Conservation (phyloP, 2,797 vertebrate genomes). For the Microtus obscurus region DNA sequence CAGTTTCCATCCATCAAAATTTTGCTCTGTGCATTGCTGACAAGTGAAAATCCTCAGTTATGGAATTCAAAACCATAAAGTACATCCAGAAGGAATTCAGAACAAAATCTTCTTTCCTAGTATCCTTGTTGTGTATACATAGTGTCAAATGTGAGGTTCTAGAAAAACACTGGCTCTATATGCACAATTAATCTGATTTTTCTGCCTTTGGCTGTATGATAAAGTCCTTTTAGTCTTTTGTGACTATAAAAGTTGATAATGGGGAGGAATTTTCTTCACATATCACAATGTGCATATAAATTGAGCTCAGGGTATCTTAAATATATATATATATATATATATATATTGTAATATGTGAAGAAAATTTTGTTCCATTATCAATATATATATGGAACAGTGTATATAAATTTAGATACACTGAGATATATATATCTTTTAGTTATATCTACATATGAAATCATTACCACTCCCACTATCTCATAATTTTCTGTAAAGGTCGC, state of each 20-base stretch:
- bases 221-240: not conserved
- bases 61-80: not conserved
- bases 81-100: not conserved
- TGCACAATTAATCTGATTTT: too few species aligned
- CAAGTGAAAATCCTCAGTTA: not conserved
- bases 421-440: not conserved
- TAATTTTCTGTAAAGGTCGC: not conserved
- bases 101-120: not conserved
- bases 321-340: too few species aligned
- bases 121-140: not conserved
- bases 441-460: not conserved
- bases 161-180: not conserved
- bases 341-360: too few species aligned
- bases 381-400: too few species aligned
- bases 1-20: not conserved
- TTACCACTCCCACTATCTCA: not conserved
- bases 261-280: not conserved
- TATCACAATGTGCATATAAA: not conserved
- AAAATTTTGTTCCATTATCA: too few species aligned
- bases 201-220: not conserved
- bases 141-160: not conserved
- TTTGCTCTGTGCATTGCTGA: not conserved
- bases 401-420: not conserved
- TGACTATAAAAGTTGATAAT: not conserved
- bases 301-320: accelerated